Base-by-base conservation (phyloP, 1,140 invertebrate species). In the Yoshiicerus persimilis region DNA sequence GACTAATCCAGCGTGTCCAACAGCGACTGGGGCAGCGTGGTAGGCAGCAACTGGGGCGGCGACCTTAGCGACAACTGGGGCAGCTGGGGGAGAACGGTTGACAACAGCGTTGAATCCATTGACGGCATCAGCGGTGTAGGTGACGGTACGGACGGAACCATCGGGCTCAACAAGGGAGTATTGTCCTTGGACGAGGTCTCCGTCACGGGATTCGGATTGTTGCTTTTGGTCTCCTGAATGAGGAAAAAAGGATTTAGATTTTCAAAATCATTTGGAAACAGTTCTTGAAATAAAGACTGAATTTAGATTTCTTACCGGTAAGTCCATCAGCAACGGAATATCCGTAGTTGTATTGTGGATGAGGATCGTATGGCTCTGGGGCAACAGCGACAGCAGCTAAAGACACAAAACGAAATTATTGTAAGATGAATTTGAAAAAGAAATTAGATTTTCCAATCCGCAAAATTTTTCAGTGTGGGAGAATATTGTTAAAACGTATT, bases 71-170 rank as follows among this genome's bases (percentile, higher is more conserved):
- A 38, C 32, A n/a, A 25, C 64, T 4, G 75, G 32, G 38, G 39
- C 77, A 34, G 77, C 34, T 4, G 93, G 93, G 90, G 95, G 94
- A 56, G 66, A 83, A 10, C 93, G 93, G 83, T 93, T 93, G 9
- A 96, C 94, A 30, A 95, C 92, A 2, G 95, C 95, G 92, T 95
- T 94, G 92, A 96, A 95, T 89, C 95, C 88, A 90, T 94, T 95
- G 91, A 96, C 93, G n/a, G 95, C 94, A 91, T 96, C 95, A 87
- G 95, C 95, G 47, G 95, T 95, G 92, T 96, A 96, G 47, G 95
- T 94, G 80, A 96, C 95, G 90, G 95, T 95, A 88, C 95, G 94
- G 90, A 94, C 93, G 90, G 94, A 95, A 64, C 95, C 95, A 91
- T 96, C 93, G 8, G 93, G 92, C 34, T 94, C 93, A 88, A 95